Percentiles rank a stretch among this genome's conserved stretches.
Conservation (phyloP, 1,140 invertebrate species). For the Carcinoscorpius rotundicauda region DNA sequence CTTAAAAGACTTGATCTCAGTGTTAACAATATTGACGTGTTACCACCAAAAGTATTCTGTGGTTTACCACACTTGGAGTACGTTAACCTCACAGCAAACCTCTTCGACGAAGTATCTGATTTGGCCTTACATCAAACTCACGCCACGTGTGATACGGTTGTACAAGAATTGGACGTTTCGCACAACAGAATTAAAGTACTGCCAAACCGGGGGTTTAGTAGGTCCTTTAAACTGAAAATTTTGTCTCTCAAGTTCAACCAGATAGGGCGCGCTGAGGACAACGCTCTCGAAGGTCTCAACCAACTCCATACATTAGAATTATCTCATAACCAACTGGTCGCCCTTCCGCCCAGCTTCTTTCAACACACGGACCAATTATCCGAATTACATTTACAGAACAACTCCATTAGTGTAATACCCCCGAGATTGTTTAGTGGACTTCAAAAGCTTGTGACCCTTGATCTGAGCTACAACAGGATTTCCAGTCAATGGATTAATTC, state of each 20-base stretch:
- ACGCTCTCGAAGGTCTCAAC: conserved; percentile 51
- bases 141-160: no score
- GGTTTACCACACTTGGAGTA: conserved; percentile 36
- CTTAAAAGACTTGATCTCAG: conserved; percentile 56
- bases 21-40: conserved; percentile 65
- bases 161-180: conserved; percentile 59
- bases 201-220: conserved; percentile 58
- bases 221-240: conserved; percentile 55
- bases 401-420: conserved; percentile 59
- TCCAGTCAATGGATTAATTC: conserved; percentile 63
- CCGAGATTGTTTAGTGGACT: conserved; percentile 63
- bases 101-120: conserved; percentile 56
- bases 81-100: conserved; percentile 47
- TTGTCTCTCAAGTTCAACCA: conserved; percentile 64
- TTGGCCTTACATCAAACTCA: conserved; percentile 32
- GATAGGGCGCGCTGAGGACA: conserved; percentile 53
- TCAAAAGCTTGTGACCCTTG: conserved; percentile 64
- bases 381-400: conserved; percentile 76
- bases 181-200: conserved; percentile 61
- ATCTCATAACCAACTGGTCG: conserved; percentile 65
- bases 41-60: conserved; percentile 59
- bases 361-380: conserved; percentile 57
- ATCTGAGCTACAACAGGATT: conserved; percentile 74
- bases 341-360: conserved; percentile 69
- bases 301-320: conserved; percentile 55